Base-by-base conservation (phyloP, 2,797 vertebrate species). In the Myotis daubentonii region DNA sequence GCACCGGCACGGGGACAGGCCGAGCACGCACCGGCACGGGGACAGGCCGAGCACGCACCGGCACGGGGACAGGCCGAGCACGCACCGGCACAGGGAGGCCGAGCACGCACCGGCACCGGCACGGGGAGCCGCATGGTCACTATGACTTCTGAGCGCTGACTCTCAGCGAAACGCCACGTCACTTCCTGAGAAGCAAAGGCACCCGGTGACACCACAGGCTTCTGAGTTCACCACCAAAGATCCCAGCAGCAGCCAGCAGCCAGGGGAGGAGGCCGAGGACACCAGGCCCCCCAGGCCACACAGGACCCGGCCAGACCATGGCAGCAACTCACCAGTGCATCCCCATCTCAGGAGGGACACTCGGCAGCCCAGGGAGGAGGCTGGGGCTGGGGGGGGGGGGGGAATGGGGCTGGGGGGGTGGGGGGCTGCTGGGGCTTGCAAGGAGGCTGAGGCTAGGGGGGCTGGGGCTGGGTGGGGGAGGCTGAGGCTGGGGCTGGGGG, bases 61-160 rank as follows among this genome's bases (percentile, higher is more conserved):
- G 38, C 38, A 38, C 38, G 5, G 38, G 38, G 38, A 5, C 38
- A 6, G 38, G 38, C 38, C 6, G 38, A 38, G 38, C 38, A 38
- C 38, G 38, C 38, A 38, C 38, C 36, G 36, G 36, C 36, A n/a
- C n/a, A n/a, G n/a, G n/a, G n/a, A n/a, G n/a, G n/a, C 36, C 36
- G 36, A 36, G 38, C 38, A 38, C 38, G 38, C 38, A 38, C 38
- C 4, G 38, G 38, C 38, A 38, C 38, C 38, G 68, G 62, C 30
- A 6, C 74, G 2, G 51, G 74, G 53, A 55, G 53, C 8, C 0
- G 53, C 53, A 55, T 9, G 53, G 91, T 76, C 85, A 70, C 87
- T 78, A 94, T 71, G 74, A 68, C 88, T 79, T 78, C 62, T 82
- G 38, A 80, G 92, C 93, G 93, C 83, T 83, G 72, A 87, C 53